Base-by-base conservation (phyloP, 2,888 invertebrate species). In the Acleris sparsana region DNA sequence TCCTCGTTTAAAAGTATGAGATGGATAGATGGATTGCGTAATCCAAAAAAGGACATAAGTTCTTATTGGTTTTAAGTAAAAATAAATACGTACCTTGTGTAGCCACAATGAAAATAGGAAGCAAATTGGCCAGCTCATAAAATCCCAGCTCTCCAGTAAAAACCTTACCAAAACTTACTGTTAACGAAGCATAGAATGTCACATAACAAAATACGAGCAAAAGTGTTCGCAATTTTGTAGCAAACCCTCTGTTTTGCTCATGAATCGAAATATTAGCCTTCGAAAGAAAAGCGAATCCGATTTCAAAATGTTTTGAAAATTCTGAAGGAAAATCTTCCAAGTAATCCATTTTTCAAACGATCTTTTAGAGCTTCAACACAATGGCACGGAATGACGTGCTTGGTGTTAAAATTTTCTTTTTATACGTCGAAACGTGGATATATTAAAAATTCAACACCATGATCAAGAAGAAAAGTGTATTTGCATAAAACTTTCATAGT, bases 101-200 rank as follows among this genome's bases (percentile, higher is more conserved):
- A 55, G 68, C 63, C 20, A 80, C 69, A 1, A 75, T 72, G 18
- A 74, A 74, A 6, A 79, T 60, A 16, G 80, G 75, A 0, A 78
- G 67, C 2, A 76, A 63, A 43, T 71, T 72, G 1, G 73, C 72
- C 22, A 80, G 29, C 51, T 79, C 73, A 0, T 73, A 72, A 25
- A 80, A 17, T 6, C 67, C 64, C 18, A 78, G 43, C 0, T 73
- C 66, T 0, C 69, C 76, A 11, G 59, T 58, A 22, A 75, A 73
- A 3, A 72, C 58, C 9, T 73, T 70, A 7, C 46, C 33, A 33
- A 75, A 67, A 60, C 75, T 73, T 5, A 72, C 52, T 3, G 71
- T 69, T 16, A 76, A 60, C 0, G 73, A 69, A 2, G 62, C 1
- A 51, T 70, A 53, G 61, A 63, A 79, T 0, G 60, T 6, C 0